Conservation (phyloP, 2,888 invertebrate genomes). For the Lasioglossum calceatum region DNA sequence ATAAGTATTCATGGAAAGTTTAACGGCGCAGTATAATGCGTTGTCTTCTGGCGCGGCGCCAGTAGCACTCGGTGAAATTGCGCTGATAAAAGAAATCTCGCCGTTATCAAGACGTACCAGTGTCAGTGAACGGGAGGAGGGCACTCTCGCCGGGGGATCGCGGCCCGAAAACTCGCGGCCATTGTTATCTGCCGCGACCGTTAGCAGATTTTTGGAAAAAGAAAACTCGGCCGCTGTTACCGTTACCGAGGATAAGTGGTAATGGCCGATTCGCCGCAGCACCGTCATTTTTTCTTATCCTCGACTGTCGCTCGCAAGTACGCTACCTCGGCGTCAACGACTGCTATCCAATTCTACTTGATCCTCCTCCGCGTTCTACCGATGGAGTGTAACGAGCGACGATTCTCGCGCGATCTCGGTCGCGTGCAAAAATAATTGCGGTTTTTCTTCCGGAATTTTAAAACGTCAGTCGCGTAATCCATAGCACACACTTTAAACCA, state of each 20-base stretch:
- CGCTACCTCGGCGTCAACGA: neutral
- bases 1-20: slow-evolving; percentile 43
- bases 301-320: no score
- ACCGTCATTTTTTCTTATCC: slow-evolving; percentile 12
- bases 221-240: slow-evolving; percentile 8
- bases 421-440: no score
- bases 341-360: neutral
- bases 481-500: no score
- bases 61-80: slow-evolving; percentile 19
- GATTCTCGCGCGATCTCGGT: neutral
- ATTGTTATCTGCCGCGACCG: neutral
- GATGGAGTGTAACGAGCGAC: neutral
- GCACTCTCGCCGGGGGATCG: neutral
- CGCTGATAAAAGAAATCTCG: slow-evolving; percentile 50
- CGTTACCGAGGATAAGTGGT: slow-evolving; percentile 32
- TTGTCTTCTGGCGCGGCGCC: slow-evolving; percentile 31
- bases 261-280: slow-evolving; percentile 4
- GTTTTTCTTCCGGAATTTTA: no score
- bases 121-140: slow-evolving; percentile 24
- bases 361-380: neutral
- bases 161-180: neutral
- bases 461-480: no score
- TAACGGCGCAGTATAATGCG: slow-evolving; percentile 43
- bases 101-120: slow-evolving; percentile 45
- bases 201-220: slow-evolving; percentile 12